These are phyloP conservation scores for Ophioninae sp. DNA, from an alignment of 2,888 invertebrate species.

Conservation along the genomic window DNA sequence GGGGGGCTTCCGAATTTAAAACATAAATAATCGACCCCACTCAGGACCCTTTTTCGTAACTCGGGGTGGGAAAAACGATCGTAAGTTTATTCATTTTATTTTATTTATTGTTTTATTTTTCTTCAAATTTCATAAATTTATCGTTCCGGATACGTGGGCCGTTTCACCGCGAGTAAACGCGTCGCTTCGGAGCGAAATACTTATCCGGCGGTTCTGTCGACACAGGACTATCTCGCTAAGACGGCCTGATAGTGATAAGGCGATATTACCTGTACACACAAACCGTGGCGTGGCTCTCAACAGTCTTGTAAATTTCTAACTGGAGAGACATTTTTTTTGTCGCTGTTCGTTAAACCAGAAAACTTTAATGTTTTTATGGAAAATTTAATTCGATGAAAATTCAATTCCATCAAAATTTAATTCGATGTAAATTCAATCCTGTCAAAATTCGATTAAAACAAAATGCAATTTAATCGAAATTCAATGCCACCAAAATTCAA, in stretches of 20 bases:
- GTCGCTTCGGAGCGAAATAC: slow-evolving; percentile 6
- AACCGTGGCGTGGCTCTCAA: slow-evolving; percentile 25
- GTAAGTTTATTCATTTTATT: too few relatives aligned
- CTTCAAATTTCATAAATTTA: neutral
- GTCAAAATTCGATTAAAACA: too few relatives aligned
- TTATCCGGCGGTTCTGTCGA: slow-evolving; percentile 43
- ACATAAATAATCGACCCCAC: too few relatives aligned
- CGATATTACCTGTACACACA: slow-evolving; percentile 26
- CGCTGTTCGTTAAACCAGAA: neutral
- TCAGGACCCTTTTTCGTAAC: too few relatives aligned
- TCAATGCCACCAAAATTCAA: too few relatives aligned
- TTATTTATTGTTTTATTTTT: too few relatives aligned
- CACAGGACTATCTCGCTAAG: slow-evolving; percentile 53
- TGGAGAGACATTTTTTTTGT: neutral
- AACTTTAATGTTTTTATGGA: neutral
- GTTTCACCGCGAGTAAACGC: neutral
- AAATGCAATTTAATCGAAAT: too few relatives aligned
- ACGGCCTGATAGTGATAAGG: slow-evolving; percentile 52
- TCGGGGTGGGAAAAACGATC: too few relatives aligned
- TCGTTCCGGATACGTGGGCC: neutral
- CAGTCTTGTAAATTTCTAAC: neutral
- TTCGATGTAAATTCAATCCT: too few relatives aligned
- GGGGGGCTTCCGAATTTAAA: neutral
- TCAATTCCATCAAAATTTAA: too few relatives aligned
- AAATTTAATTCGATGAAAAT: too few relatives aligned